Conservation (phyloP, 2,888 invertebrate genomes). For the Trissoscelio sp. region DNA sequence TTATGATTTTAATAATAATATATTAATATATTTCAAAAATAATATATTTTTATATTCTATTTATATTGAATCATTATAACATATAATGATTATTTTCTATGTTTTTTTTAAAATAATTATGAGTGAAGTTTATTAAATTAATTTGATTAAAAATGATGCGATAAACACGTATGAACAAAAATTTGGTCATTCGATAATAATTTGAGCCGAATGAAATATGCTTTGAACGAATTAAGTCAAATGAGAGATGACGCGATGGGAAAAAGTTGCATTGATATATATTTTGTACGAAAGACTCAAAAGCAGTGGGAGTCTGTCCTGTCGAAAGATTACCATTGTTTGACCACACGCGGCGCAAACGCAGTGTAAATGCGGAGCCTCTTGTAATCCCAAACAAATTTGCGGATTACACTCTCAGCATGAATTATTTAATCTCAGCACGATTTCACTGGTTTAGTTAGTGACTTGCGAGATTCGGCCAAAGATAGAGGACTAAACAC, state of each 20-base stretch:
- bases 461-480: slow-evolving; percentile 74
- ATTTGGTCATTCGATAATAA: too few species aligned
- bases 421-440: slow-evolving; percentile 81
- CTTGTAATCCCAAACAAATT: slow-evolving; percentile 81
- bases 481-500: slow-evolving; percentile 61
- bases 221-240: too few species aligned
- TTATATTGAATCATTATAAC: too few species aligned
- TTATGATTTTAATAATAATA: background rate
- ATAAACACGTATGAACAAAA: too few species aligned
- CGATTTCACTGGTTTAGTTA: slow-evolving; percentile 79
- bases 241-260: slow-evolving; percentile 44
- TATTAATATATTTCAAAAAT: too few species aligned
- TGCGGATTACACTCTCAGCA: slow-evolving; percentile 82
- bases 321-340: slow-evolving; percentile 78
- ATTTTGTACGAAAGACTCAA: slow-evolving; percentile 72
- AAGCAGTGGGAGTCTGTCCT: slow-evolving; percentile 67
- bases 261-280: slow-evolving; percentile 51
- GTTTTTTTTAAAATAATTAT: too few species aligned
- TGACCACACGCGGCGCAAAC: slow-evolving; percentile 78
- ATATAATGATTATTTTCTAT: too few species aligned
- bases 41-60: too few species aligned
- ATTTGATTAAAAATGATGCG: too few species aligned
- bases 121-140: too few species aligned
- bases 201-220: too few species aligned
- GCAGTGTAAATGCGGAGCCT: slow-evolving; percentile 71